Evolutionary conservation across 2,888 invertebrate genomes (phyloP), one percentile per base, ranked within the genome.

Genomic region (Rotaria sp.): DNA sequence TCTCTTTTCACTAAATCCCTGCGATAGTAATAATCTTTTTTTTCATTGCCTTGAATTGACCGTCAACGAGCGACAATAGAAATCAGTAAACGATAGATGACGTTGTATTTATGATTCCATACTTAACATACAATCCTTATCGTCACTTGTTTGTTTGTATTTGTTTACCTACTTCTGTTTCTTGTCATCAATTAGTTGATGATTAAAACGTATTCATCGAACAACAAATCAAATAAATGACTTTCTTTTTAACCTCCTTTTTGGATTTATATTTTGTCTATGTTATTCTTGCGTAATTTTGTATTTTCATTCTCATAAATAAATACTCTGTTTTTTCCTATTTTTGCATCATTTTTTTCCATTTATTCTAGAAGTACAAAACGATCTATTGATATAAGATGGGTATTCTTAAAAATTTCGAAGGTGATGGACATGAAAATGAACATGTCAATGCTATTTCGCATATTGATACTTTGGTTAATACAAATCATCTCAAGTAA

Each of bases 381-480:
- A 13, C 35, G 1, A 35, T 35, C 38, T 30, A 5, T 67, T 38
- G 10, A 35, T 21, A 26, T 26, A 80, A 24, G 4, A 80, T 80
- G 80, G 80, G 80, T 45, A 80, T 80, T 45, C 35, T 80, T 5
- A 80, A 80, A 45, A 80, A 80, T 80, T n/a, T 45, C n/a, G 80
- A 80, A 41, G 80, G 45, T 26, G 80, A 80, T n/a, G 35, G 18
- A 38, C 67, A 67, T 67, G 67, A 67, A 2, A 67, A 21, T 67
- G 67, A 67, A 38, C 15, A 30, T 67, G 18, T 67, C 30, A 67
- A 38, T 26, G 1, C n/a, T 45, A 11, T 80, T 13, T 4, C n/a
- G 45, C 80, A n/a, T 26, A n/a, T 80, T 80, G 80, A 80, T 80
- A 11, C 80, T n/a, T 45, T n/a, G 45, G 13, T 45, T 45, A 30